phyloP scores from a whole-genome alignment of 1,140 invertebrate species.

The Linepithema humile region DNA sequence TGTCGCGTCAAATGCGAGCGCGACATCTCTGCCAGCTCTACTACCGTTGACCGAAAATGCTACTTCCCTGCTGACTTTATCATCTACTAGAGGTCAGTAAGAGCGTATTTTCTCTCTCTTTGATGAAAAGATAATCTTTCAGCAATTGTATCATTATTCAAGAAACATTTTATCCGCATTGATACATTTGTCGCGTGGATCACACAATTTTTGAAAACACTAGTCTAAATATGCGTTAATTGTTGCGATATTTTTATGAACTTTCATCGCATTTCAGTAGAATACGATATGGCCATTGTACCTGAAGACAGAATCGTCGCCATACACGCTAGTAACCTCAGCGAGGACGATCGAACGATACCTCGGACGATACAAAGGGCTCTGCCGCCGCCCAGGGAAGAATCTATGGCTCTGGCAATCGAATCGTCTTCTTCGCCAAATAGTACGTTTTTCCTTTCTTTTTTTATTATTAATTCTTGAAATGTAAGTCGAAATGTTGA shows the following conservation, averaged over 20 bases:
- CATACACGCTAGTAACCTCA: slow-evolving; percentile 75
- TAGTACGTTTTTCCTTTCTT: slow-evolving; percentile 67
- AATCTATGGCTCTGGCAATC: slow-evolving; percentile 75
- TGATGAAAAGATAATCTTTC: not conserved
- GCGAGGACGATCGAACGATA: slow-evolving; percentile 74
- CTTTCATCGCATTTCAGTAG: slow-evolving; percentile 73
- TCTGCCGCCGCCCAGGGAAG: slow-evolving; percentile 74
- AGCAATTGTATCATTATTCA: not conserved
- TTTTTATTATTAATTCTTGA: not conserved
- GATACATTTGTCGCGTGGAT: no score
- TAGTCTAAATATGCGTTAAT: no score
- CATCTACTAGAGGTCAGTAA: slow-evolving; percentile 72
- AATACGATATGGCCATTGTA: slow-evolving; percentile 78
- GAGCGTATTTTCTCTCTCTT: not conserved
- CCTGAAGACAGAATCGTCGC: slow-evolving; percentile 79
- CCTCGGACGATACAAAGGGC: slow-evolving; percentile 76
- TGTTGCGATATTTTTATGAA: no score
- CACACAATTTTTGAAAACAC: no score
- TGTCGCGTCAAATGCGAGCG: slow-evolving; percentile 35
- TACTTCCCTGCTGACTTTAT: slow-evolving; percentile 69
- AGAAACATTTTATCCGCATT: no score
- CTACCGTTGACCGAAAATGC: not conserved
- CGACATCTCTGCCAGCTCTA: slow-evolving; percentile 68
- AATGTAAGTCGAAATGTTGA: no score
- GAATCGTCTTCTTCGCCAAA: slow-evolving; percentile 74